Evolutionary conservation across 1,140 invertebrate species (phyloP).

Genomic region (Holcopasites calliopsidis): DNA sequence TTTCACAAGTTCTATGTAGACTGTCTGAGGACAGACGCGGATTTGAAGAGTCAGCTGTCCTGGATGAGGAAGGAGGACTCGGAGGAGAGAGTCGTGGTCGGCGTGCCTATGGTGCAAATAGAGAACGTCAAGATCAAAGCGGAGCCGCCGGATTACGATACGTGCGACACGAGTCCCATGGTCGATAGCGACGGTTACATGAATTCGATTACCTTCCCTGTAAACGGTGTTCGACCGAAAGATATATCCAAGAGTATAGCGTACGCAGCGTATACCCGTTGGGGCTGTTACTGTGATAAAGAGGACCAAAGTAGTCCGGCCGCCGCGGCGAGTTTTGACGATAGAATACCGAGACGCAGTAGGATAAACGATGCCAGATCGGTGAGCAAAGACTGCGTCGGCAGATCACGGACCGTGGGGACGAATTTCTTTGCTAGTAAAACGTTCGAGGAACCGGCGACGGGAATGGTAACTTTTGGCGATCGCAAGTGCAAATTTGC

Average conservation of each 20-base stretch:
- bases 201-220: conserved; percentile 40
- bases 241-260: conserved; percentile 33
- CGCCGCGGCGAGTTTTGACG: conserved; percentile 3
- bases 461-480: no score
- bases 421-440: neutral
- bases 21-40: conserved; percentile 70
- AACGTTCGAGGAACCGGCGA: neutral
- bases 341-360: neutral
- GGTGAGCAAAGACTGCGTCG: neutral
- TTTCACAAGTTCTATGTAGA: conserved; percentile 75
- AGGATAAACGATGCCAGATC: neutral
- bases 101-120: conserved; percentile 75
- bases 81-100: conserved; percentile 53
- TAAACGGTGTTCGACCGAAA: neutral
- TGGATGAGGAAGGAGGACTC: conserved; percentile 72
- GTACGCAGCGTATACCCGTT: conserved; percentile 53
- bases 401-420: neutral
- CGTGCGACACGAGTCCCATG: conserved; percentile 52
- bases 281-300: conserved; percentile 62
- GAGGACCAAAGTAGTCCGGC: conserved; percentile 46
- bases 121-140: conserved; percentile 71
- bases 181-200: conserved; percentile 49
- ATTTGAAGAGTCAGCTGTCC: conserved; percentile 73
- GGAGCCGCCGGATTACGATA: conserved; percentile 67
- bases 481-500: neutral